These are phyloP conservation scores for Pampusana beccarii DNA, from an alignment of 2,113 vertebrate species.

Conservation along the genomic window DNA sequence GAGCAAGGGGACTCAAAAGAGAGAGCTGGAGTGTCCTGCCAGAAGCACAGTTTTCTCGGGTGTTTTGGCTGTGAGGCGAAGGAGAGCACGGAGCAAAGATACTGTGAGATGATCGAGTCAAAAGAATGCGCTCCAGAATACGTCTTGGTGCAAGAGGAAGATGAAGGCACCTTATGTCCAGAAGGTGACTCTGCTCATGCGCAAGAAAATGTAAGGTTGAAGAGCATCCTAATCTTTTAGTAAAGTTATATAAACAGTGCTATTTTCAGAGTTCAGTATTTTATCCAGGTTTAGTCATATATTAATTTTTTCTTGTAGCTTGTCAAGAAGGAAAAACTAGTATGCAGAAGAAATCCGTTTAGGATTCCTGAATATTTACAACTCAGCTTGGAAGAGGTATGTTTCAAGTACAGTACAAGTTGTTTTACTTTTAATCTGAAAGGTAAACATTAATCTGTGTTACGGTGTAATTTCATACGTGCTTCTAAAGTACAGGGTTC, in stretches of 20 bases:
- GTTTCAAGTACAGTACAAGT: neutral
- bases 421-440: neutral
- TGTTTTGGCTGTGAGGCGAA: neutral
- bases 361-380: slow-evolving; percentile 88
- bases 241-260: neutral
- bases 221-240: neutral
- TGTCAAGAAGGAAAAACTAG: slow-evolving; percentile 53
- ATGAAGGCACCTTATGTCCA: neutral
- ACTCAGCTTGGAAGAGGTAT: slow-evolving; percentile 92
- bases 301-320: slow-evolving; percentile 33
- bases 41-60: neutral
- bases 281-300: neutral
- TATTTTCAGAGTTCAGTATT: neutral
- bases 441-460: neutral
- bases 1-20: neutral
- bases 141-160: slow-evolving; percentile 78
- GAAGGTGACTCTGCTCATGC: neutral
- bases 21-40: neutral
- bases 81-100: neutral
- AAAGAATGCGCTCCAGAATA: slow-evolving; percentile 54
- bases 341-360: slow-evolving; percentile 85
- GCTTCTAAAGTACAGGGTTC: neutral
- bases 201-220: slow-evolving; percentile 43
- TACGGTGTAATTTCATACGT: neutral
- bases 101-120: neutral